These are phyloP conservation scores for Hydrozoanthus gracilis DNA, from an alignment of 92 coral and sea anemone genomes.

Conservation along the genomic window DNA sequence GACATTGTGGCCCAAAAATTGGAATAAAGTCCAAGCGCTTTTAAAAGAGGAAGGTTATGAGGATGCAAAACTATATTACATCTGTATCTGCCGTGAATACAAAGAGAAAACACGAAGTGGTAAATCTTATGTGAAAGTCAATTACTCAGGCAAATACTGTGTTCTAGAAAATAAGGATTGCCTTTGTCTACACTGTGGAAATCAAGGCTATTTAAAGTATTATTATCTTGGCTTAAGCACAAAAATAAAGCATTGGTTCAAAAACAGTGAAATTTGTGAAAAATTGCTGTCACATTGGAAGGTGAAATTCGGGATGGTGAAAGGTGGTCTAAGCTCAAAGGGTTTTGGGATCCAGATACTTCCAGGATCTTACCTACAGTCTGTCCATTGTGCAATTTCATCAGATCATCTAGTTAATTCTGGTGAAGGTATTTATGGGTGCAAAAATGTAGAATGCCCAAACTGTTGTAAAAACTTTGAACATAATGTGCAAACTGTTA, in stretches of 20 bases:
- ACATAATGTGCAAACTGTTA: slow-evolving; percentile 50
- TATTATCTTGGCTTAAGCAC: slow-evolving; percentile 62
- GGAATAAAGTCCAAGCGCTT: slow-evolving; percentile 60
- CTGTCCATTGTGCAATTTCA: slow-evolving; percentile 68
- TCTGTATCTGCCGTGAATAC: slow-evolving; percentile 70
- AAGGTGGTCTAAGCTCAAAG: slow-evolving; percentile 68
- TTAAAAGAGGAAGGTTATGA: slow-evolving; percentile 77
- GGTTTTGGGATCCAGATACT: slow-evolving; percentile 81
- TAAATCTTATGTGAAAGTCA: slow-evolving; percentile 55
- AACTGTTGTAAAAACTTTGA: slow-evolving; percentile 67
- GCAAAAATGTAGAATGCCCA: slow-evolving; percentile 71
- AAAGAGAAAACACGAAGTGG: slow-evolving; percentile 59
- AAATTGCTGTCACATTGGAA: slow-evolving; percentile 72
- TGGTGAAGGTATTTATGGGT: slow-evolving; percentile 13
- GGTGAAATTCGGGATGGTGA: slow-evolving; percentile 85
- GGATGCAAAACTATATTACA: slow-evolving; percentile 61
- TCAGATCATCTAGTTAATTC: slow-evolving; percentile 62
- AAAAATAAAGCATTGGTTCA: slow-evolving; percentile 78
- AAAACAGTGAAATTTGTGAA: slow-evolving; percentile 54
- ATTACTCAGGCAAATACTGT: slow-evolving; percentile 54
- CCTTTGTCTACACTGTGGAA: slow-evolving; percentile 67
- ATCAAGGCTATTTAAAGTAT: slow-evolving; percentile 61
- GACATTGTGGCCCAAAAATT: slow-evolving; percentile 64
- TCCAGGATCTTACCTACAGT: slow-evolving; percentile 68
- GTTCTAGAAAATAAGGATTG: slow-evolving; percentile 61